A percentile compares a stretch with the other conserved stretches of the same genome.
phyloP scores from a whole-genome alignment of 2,888 invertebrate genomes.

The Sussaba pulchella region DNA sequence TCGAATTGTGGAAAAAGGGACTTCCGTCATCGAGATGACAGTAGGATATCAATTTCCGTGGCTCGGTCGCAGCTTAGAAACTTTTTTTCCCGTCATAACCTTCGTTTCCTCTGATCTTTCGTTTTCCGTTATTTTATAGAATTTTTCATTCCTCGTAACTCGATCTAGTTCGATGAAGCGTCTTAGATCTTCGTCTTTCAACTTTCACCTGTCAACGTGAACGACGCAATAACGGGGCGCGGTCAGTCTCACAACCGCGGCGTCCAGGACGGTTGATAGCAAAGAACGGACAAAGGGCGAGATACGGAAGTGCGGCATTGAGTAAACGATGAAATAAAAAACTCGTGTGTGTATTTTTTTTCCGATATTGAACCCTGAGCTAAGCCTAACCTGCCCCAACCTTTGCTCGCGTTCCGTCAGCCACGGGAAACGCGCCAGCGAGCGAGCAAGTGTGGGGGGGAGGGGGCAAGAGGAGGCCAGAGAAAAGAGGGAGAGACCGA shows the following conservation, averaged over 20 bases:
- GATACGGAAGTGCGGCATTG: conserved; percentile 32
- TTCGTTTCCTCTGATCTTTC: too few relatives aligned
- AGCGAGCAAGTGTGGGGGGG: conserved; percentile 62
- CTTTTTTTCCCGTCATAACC: background rate
- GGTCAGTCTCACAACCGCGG: too few relatives aligned
- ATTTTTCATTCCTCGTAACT: background rate
- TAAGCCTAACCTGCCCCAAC: conserved; percentile 83
- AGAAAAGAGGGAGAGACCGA: conserved; percentile 52
- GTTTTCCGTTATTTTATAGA: background rate
- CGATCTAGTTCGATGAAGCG: conserved; percentile 7
- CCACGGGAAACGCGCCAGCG: conserved; percentile 41
- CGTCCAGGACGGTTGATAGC: background rate
- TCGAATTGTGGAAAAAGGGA: too few relatives aligned
- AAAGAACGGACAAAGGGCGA: conserved; percentile 11
- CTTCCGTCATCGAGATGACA: background rate
- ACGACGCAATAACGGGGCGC: conserved; percentile 9
- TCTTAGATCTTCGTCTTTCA: conserved; percentile 12
- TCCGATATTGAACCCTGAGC: conserved; percentile 82
- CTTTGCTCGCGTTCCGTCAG: conserved; percentile 65
- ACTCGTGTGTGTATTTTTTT: conserved; percentile 72
- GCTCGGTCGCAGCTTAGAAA: background rate
- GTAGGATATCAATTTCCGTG: background rate
- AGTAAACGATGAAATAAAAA: conserved; percentile 81
- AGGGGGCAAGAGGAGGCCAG: conserved; percentile 45
- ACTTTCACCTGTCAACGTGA: conserved; percentile 17